These are phyloP conservation scores for Notolepis coatsorum DNA, from an alignment of 2,797 vertebrate species.

Conservation along the genomic window DNA sequence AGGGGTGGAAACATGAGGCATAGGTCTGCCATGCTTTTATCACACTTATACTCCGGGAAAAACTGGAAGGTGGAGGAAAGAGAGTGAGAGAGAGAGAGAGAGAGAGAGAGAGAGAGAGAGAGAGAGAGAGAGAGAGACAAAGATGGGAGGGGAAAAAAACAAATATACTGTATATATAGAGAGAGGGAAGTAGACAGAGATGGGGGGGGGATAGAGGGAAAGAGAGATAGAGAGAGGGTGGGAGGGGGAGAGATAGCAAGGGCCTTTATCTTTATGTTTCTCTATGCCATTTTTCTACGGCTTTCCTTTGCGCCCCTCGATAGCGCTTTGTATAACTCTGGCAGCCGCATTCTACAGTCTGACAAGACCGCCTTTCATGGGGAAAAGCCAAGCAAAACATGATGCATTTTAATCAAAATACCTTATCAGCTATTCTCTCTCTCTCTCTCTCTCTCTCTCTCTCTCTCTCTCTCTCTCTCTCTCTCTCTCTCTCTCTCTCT, in stretches of 20 bases:
- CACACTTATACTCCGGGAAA: conserved; percentile 54
- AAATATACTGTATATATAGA: too few species aligned
- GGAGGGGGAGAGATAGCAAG: conserved; percentile 36
- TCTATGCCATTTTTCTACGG: conserved; percentile 49
- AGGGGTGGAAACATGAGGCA: conserved; percentile 62
- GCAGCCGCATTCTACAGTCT: conserved; percentile 34
- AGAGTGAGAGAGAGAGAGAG: conserved; percentile 2
- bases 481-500: conserved; percentile 21
- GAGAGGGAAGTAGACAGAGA: conserved; percentile 22
- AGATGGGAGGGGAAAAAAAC: conserved; percentile 46
- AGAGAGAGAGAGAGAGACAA: conserved; percentile 6
- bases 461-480: background rate
- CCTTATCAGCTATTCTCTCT: conserved; percentile 45
- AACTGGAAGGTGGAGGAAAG: background rate
- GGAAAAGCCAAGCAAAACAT: conserved; percentile 44
- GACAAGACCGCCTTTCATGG: conserved; percentile 54
- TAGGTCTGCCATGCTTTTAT: conserved; percentile 71
- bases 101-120: background rate
- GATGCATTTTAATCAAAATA: conserved; percentile 67
- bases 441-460: conserved; percentile 15
- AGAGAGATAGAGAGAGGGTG: conserved; percentile 8
- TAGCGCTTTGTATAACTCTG: conserved; percentile 58
- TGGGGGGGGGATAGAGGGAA: conserved; percentile 26
- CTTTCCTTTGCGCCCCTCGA: conserved; percentile 54
- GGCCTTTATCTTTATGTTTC: conserved; percentile 70